phyloP scores from a whole-genome alignment of 64 coral and sea anemone genomes.

The Actinia equina region DNA sequence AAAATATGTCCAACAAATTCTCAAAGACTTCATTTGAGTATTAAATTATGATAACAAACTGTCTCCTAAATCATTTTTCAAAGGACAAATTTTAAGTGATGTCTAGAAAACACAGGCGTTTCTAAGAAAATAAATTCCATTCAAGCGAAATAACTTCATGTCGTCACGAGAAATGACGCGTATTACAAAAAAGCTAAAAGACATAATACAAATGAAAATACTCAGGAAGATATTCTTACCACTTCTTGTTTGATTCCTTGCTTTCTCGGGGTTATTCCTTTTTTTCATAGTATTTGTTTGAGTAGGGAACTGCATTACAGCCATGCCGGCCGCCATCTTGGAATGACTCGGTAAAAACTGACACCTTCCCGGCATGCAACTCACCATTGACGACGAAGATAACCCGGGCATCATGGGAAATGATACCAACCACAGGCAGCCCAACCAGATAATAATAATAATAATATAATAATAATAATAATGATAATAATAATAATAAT shows the following conservation, averaged over 20 bases:
- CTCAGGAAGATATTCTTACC: slow-evolving; percentile 37
- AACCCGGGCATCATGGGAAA: slow-evolving; percentile 35
- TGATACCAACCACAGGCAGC: background rate
- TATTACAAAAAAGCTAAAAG: slow-evolving; percentile 1
- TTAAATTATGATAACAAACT: background rate
- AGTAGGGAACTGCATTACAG: slow-evolving; percentile 90
- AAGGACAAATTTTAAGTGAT: background rate
- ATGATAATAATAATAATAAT: too few relatives aligned
- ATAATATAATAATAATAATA: too few relatives aligned
- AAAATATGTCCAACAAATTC: background rate
- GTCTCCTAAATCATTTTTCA: background rate
- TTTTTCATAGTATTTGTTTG: slow-evolving; percentile 87
- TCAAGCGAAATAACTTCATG: slow-evolving; percentile 42
- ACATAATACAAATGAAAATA: background rate
- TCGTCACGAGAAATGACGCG: slow-evolving; percentile 60
- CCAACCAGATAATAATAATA: too few relatives aligned
- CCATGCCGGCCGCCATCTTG: slow-evolving; percentile 98
- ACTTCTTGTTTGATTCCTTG: slow-evolving; percentile 78
- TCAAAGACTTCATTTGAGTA: background rate
- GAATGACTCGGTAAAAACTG: slow-evolving; percentile 88
- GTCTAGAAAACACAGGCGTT: background rate
- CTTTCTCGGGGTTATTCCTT: slow-evolving; percentile 59
- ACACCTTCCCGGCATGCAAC: slow-evolving; percentile 49
- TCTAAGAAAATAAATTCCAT: slow-evolving; percentile 36
- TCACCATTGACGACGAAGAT: background rate